Evolutionary conservation across 2,113 vertebrate genomes (phyloP).

Genomic region (Addax nasomaculatus): DNA sequence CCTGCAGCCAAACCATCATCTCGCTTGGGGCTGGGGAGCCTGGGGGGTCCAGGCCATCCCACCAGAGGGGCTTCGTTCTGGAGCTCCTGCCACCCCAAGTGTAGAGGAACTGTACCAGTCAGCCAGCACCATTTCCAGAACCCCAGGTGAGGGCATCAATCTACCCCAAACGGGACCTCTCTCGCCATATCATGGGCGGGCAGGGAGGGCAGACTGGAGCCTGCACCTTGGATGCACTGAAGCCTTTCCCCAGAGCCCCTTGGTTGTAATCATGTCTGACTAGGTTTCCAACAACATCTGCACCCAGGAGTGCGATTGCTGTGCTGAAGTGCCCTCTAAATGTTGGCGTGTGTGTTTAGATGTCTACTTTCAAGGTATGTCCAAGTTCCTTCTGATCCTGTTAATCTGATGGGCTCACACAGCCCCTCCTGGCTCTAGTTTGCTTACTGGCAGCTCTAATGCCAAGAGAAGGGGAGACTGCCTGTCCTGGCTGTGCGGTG

Average conservation of each 20-base stretch:
- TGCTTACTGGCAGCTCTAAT: background rate
- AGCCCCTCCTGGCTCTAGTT: background rate
- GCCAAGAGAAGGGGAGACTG: background rate
- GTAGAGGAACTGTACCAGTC: rapidly evolving
- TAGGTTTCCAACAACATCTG: background rate
- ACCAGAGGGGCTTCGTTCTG: rapidly evolving
- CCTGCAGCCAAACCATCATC: background rate
- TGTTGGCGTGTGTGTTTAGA: rapidly evolving
- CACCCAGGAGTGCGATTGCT: rapidly evolving
- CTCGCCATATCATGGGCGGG: rapidly evolving
- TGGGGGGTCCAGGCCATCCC: background rate
- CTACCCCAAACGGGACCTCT: rapidly evolving
- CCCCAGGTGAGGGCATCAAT: no score
- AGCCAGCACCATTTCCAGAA: rapidly evolving
- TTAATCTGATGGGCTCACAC: background rate
- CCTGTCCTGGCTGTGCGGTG: background rate
- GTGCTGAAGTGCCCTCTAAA: background rate
- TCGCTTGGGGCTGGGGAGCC: rapidly evolving
- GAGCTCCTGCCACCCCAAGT: rapidly evolving
- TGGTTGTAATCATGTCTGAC: rapidly evolving
- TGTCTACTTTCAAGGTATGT: background rate
- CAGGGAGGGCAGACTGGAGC: background rate
- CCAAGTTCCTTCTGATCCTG: background rate
- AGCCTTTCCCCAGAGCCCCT: rapidly evolving
- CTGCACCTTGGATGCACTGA: background rate